Percentiles rank a stretch among this genome's conserved stretches.
These are phyloP conservation scores for Chionoecetes opilio DNA, from an alignment of 1,140 invertebrate species.

Conservation along the genomic window DNA sequence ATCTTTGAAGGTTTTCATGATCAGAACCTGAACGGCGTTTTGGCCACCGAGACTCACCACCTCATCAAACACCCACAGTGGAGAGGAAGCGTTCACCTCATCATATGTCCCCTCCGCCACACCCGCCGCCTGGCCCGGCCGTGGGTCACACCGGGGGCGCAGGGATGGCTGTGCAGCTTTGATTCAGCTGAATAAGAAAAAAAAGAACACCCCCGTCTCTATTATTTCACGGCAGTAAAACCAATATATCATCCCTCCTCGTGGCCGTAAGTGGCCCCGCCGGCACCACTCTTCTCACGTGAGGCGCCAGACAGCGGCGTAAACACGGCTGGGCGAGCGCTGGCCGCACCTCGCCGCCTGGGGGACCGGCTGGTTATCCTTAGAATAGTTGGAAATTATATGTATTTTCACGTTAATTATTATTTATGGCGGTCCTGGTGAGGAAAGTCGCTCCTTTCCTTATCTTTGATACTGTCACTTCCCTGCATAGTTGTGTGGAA, in stretches of 20 bases:
- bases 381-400: neutral
- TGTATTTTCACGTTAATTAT: slow-evolving; percentile 10
- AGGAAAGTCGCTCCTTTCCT: neutral
- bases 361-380: neutral
- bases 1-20: no score
- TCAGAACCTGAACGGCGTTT: no score
- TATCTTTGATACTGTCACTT: neutral
- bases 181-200: neutral
- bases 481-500: neutral
- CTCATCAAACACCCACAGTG: no score
- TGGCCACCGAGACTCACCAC: no score
- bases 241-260: neutral
- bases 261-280: slow-evolving; percentile 12
- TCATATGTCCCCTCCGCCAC: no score
- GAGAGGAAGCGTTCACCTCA: no score
- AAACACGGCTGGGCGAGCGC: neutral
- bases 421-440: slow-evolving; percentile 6
- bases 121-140: no score
- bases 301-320: neutral
- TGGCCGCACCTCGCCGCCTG: neutral
- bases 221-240: neutral
- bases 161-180: neutral
- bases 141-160: no score
- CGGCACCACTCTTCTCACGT: slow-evolving; percentile 1
- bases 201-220: neutral